Conservation (phyloP, 2,113 vertebrate genomes). For the Ceyx margarethae region DNA sequence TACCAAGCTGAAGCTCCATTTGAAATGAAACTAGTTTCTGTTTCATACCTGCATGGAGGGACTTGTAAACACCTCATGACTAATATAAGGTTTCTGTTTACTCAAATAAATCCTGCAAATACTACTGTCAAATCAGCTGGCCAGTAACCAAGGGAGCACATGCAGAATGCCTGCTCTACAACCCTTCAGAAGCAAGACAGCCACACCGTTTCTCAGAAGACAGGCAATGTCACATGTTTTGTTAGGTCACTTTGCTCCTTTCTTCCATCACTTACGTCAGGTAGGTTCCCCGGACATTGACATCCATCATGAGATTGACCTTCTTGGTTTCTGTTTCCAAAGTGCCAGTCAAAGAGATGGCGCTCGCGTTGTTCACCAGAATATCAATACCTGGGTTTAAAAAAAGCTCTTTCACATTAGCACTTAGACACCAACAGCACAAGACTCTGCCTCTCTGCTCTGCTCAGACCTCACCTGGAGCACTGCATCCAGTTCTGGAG, state of each 20-base stretch:
- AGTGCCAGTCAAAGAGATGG: slow-evolving; percentile 93
- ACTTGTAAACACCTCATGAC: not conserved
- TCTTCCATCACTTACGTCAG: slow-evolving; percentile 82
- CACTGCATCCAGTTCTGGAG: too few relatives aligned
- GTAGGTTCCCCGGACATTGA: slow-evolving; percentile 95
- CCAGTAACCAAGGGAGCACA: not conserved
- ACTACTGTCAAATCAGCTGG: not conserved
- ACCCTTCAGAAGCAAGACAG: not conserved
- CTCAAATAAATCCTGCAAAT: not conserved
- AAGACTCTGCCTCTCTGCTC: not conserved
- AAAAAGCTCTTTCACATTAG: slow-evolving; percentile 54
- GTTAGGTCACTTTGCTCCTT: not conserved
- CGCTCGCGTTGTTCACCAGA: slow-evolving; percentile 97
- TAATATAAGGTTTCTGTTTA: not conserved
- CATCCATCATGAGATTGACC: slow-evolving; percentile 93
- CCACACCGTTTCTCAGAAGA: not conserved
- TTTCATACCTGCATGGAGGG: not conserved
- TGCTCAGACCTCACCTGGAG: too few relatives aligned
- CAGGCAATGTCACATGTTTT: not conserved
- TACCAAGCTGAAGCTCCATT: not conserved
- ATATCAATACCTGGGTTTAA: slow-evolving; percentile 88
- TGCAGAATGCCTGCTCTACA: not conserved
- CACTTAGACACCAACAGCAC: not conserved
- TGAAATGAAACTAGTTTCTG: not conserved
- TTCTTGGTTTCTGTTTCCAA: slow-evolving; percentile 91